Conservation (phyloP, 2,888 invertebrate species). For the Trachelus iudaicus region DNA sequence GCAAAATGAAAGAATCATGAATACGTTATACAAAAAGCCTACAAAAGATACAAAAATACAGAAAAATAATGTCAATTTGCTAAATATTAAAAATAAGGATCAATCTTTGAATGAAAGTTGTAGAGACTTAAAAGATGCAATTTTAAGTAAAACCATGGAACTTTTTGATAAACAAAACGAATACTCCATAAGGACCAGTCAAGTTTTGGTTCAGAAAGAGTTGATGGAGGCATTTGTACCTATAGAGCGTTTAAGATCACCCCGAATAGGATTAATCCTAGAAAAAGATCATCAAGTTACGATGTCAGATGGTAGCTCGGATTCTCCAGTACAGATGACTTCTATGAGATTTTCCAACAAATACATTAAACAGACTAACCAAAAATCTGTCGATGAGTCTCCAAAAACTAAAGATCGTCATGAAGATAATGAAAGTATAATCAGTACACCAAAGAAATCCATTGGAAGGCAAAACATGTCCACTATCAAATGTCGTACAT, state of each 20-base stretch:
- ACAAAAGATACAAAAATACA: no score
- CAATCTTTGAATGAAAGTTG: slow-evolving; percentile 35
- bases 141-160: slow-evolving; percentile 46
- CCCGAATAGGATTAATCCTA: slow-evolving; percentile 19
- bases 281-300: slow-evolving; percentile 28
- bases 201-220: slow-evolving; percentile 25
- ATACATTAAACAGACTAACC: neutral
- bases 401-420: neutral
- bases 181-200: slow-evolving; percentile 33
- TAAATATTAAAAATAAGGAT: slow-evolving; percentile 32
- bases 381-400: neutral
- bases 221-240: slow-evolving; percentile 8
- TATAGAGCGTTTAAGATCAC: slow-evolving; percentile 15
- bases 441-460: slow-evolving; percentile 28
- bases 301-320: slow-evolving; percentile 23
- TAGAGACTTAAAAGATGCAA: slow-evolving; percentile 41
- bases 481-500: neutral
- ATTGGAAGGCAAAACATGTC: slow-evolving; percentile 5
- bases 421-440: slow-evolving; percentile 22
- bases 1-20: neutral
- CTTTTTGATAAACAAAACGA: slow-evolving; percentile 43
- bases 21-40: neutral
- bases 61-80: neutral
- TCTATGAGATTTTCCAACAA: neutral
- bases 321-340: slow-evolving; percentile 23